Evolutionary conservation across 2,797 vertebrate genomes (phyloP).

Genomic region (Oceanodroma leucorhoa): DNA sequence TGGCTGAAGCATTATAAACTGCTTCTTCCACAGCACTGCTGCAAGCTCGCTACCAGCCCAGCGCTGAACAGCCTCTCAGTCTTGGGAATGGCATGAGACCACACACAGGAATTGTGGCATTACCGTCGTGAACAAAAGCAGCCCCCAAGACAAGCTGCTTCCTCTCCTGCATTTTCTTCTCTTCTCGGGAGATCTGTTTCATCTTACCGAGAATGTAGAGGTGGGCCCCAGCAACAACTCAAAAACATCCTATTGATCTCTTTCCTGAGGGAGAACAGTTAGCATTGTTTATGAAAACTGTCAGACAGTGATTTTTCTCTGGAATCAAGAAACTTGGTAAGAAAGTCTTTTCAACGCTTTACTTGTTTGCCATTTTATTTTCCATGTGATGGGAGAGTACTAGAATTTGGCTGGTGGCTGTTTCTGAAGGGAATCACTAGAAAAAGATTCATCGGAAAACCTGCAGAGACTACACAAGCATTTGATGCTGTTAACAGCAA

Average conservation of each 20-base stretch:
- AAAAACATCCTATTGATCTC: not conserved
- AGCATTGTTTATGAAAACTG: not conserved
- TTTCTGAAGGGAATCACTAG: slow-evolving; percentile 8
- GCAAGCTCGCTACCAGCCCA: not conserved
- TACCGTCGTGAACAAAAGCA: not conserved
- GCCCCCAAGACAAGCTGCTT: not conserved
- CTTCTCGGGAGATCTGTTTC: not conserved
- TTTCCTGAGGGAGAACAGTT: not conserved
- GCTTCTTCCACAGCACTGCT: not conserved
- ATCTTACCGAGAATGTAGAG: not conserved
- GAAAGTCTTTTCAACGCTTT: not conserved
- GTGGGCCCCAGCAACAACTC: not conserved
- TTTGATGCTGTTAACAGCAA: slow-evolving; percentile 20
- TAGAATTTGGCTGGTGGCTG: slow-evolving; percentile 19
- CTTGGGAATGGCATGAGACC: not conserved
- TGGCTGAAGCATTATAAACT: not conserved
- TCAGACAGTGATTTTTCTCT: not conserved
- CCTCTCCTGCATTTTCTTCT: not conserved
- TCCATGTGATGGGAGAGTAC: not conserved
- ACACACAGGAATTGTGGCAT: not conserved
- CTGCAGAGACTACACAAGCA: slow-evolving; percentile 24
- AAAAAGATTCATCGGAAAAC: not conserved
- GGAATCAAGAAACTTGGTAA: not conserved
- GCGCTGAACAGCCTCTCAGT: not conserved
- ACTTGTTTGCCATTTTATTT: slow-evolving; percentile 32